phyloP scores from a whole-genome alignment of 2,797 vertebrate genomes.

The Pelodytes ibericus region DNA sequence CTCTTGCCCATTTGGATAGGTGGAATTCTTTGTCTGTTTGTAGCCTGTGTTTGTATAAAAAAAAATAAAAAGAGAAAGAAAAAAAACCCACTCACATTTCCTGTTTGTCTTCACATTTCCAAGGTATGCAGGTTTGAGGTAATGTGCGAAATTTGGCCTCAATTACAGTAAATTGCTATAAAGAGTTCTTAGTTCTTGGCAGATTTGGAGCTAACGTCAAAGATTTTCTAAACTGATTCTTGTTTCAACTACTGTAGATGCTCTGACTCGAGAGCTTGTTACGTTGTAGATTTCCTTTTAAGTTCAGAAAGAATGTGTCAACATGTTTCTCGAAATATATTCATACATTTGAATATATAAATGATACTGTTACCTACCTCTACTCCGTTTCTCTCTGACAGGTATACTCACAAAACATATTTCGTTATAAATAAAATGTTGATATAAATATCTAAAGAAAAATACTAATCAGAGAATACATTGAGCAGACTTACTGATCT shows the following conservation, averaged over 20 bases:
- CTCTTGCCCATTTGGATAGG: too few species aligned
- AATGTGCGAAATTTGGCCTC: constrained; percentile 46
- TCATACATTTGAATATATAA: constrained; percentile 78
- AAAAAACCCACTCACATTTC: background rate
- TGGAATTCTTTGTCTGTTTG: background rate
- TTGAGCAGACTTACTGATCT: constrained; percentile 88
- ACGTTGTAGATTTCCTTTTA: constrained; percentile 66
- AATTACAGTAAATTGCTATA: constrained; percentile 53
- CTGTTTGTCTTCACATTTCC: background rate
- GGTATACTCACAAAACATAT: constrained; percentile 81
- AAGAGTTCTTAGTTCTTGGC: constrained; percentile 45
- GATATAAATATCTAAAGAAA: constrained; percentile 95
- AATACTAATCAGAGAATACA: constrained; percentile 95
- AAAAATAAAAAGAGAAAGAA: background rate
- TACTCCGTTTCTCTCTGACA: constrained; percentile 78
- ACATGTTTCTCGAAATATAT: constrained; percentile 69
- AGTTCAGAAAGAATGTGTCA: constrained; percentile 66
- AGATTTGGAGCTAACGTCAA: constrained; percentile 51
- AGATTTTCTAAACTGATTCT: constrained; percentile 59
- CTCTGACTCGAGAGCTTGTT: constrained; percentile 59
- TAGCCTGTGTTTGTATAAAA: background rate
- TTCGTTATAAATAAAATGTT: constrained; percentile 86
- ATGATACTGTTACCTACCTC: constrained; percentile 73
- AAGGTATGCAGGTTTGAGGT: constrained; percentile 40
- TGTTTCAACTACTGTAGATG: constrained; percentile 60